phyloP scores from a whole-genome alignment of 2,113 vertebrate genomes.

The Propithecus coquereli region DNA sequence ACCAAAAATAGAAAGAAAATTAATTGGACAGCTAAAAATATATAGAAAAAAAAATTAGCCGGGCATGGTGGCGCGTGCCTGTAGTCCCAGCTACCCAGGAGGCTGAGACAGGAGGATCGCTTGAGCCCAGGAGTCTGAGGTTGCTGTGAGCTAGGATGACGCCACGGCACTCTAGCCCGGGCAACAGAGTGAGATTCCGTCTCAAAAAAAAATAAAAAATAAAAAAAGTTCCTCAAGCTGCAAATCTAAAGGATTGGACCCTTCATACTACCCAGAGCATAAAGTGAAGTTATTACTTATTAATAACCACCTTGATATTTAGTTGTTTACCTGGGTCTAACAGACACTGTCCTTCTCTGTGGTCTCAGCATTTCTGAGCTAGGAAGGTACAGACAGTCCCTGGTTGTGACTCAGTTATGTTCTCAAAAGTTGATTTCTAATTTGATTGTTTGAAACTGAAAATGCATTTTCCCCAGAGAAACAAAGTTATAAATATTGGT shows the following conservation, averaged over 20 bases:
- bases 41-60: too few species aligned
- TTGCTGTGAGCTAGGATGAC: too few species aligned
- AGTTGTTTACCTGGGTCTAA: not conserved
- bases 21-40: too few species aligned
- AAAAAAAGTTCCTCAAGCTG: not conserved
- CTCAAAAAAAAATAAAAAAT: too few species aligned
- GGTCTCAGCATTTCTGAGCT: slow-evolving; percentile 26
- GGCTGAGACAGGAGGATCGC: too few species aligned
- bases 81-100: too few species aligned
- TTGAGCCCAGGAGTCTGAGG: too few species aligned
- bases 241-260: not conserved
- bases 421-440: slow-evolving; percentile 20
- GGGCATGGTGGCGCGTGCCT: too few species aligned
- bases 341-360: not conserved
- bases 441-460: slow-evolving; percentile 41
- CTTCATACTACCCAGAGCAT: not conserved
- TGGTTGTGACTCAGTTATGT: not conserved
- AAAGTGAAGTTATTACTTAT: not conserved
- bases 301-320: not conserved
- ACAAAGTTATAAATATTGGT: not conserved
- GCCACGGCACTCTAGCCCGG: too few species aligned
- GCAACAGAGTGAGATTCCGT: too few species aligned
- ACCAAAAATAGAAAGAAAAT: too few species aligned
- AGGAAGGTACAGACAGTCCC: not conserved
- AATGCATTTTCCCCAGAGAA: slow-evolving; percentile 3